phyloP scores from a whole-genome alignment of 2,888 invertebrate genomes.

The Salticus scenicus region DNA sequence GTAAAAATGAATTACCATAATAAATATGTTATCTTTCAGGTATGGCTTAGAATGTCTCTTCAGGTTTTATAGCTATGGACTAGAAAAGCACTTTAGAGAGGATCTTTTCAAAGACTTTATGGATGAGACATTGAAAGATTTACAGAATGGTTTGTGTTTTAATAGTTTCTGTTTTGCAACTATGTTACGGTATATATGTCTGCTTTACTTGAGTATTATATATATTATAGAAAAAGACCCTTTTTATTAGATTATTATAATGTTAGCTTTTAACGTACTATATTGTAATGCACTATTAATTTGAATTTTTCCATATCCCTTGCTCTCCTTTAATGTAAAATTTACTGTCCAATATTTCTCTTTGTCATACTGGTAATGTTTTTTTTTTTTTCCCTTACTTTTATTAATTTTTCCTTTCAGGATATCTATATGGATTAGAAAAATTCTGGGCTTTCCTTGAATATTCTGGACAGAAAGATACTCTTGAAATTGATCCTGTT shows the following conservation, averaged over 20 bases:
- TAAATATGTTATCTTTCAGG: conserved; percentile 12
- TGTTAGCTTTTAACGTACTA: no score
- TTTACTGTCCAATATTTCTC: no score
- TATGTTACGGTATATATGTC: not conserved
- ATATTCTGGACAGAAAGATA: conserved; percentile 89
- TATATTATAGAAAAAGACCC: not conserved
- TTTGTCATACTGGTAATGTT: no score
- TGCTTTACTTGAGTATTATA: not conserved
- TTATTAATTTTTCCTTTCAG: conserved; percentile 77
- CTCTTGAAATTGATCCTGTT: conserved; percentile 82
- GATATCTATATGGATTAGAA: conserved; percentile 97
- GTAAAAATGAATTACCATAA: no score
- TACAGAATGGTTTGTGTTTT: conserved; percentile 86
- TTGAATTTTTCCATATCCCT: no score
- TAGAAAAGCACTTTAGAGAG: conserved; percentile 96
- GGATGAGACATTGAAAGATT: conserved; percentile 91
- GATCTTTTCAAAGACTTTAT: conserved; percentile 97
- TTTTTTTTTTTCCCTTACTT: no score
- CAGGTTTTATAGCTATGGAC: conserved; percentile 97
- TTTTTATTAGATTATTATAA: not conserved
- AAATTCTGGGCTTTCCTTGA: conserved; percentile 99
- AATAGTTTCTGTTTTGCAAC: not conserved
- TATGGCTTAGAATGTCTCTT: conserved; percentile 84
- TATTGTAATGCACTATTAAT: no score
- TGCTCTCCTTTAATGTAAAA: no score